phyloP scores from a whole-genome alignment of 2,888 invertebrate species.

The Spisula subtruncata region DNA sequence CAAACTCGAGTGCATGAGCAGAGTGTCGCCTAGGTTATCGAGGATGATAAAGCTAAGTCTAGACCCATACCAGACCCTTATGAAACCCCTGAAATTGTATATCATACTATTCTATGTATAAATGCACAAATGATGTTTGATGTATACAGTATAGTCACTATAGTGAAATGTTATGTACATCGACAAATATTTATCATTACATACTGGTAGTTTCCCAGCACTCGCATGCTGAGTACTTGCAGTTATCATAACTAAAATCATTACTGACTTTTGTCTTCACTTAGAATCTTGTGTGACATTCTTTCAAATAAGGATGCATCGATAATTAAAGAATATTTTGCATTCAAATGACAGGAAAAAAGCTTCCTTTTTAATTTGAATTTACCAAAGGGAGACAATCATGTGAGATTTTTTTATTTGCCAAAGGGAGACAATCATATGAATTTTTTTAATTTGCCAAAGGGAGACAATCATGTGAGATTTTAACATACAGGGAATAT shows the following conservation, averaged over 20 bases:
- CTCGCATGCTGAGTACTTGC: neutral
- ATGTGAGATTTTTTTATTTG: no score
- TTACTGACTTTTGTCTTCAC: neutral
- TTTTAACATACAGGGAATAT: no score
- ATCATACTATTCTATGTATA: neutral
- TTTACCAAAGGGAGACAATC: no score
- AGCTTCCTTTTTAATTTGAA: no score
- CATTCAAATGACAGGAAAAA: neutral
- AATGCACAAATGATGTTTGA: constrained; percentile 11
- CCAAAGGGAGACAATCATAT: no score
- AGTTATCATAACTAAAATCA: neutral
- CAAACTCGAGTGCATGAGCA: no score
- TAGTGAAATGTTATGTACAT: neutral
- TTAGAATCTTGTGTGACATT: constrained; percentile 1
- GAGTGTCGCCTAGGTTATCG: no score
- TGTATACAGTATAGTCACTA: no score
- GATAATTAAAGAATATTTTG: neutral
- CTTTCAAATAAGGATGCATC: neutral
- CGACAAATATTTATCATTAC: neutral
- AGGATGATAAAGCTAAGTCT: no score
- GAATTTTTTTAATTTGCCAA: no score
- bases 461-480: no score
- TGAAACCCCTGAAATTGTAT: neutral
- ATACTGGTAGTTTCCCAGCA: neutral
- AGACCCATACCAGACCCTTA: no score